Percentiles rank a stretch among this genome's conserved stretches.
Evolutionary conservation across 1,140 invertebrate genomes (phyloP).

Genomic region (Catajapyx aquilonaris): DNA sequence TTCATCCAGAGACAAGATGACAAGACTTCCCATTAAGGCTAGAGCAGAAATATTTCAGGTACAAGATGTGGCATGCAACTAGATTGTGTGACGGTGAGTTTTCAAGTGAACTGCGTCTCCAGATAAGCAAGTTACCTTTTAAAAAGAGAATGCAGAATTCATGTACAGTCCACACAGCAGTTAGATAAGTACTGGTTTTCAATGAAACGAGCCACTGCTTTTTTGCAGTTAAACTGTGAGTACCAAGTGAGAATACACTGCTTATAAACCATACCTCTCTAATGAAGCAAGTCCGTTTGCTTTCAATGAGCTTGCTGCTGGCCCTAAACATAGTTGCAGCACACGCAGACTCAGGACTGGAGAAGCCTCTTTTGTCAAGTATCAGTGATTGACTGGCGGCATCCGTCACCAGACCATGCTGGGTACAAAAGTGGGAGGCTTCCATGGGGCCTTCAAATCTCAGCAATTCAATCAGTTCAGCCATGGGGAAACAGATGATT

Average conservation of each 20-base stretch:
- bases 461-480: constrained; percentile 20
- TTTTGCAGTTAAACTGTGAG: too few species aligned
- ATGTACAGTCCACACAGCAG: too few species aligned
- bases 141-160: too few species aligned
- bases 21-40: too few species aligned
- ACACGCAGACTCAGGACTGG: constrained; percentile 18
- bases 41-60: too few species aligned
- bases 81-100: constrained; percentile 1
- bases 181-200: too few species aligned
- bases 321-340: constrained; percentile 16
- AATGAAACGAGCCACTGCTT: too few species aligned
- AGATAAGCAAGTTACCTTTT: too few species aligned
- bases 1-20: too few species aligned
- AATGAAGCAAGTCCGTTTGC: constrained; percentile 19
- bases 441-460: constrained; percentile 23
- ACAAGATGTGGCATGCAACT: constrained; percentile 2
- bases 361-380: constrained; percentile 18
- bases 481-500: too few species aligned
- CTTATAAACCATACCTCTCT: constrained; percentile 19
- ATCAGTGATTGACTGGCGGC: constrained; percentile 14
- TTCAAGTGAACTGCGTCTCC: constrained; percentile 1
- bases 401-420: constrained; percentile 21
- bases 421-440: constrained; percentile 21
- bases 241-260: too few species aligned
- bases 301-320: constrained; percentile 23